A percentile compares a stretch with the other conserved stretches of the same genome.
These are phyloP conservation scores for Spinus olivaceus DNA, from an alignment of 2,797 vertebrate species.

Conservation along the genomic window DNA sequence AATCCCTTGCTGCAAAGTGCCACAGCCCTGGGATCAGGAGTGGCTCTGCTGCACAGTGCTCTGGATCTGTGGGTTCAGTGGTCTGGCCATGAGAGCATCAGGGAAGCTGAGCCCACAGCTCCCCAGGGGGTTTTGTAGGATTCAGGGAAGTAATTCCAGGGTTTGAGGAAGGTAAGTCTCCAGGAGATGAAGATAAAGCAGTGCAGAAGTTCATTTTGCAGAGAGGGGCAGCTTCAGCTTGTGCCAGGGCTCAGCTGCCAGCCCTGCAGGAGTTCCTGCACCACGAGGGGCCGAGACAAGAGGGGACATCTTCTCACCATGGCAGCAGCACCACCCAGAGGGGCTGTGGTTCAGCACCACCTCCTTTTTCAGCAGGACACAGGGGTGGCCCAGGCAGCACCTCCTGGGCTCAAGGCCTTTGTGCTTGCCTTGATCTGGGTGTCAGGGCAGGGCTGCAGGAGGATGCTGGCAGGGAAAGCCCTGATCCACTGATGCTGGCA, in stretches of 20 bases:
- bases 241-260: not conserved
- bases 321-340: not conserved
- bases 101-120: not conserved
- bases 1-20: not conserved
- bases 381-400: not conserved
- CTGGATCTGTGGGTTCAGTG: not conserved
- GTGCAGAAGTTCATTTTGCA: not conserved
- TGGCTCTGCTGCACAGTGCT: fast-evolving
- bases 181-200: not conserved
- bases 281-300: fast-evolving
- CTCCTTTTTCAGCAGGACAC: not conserved
- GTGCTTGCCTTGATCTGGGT: not conserved
- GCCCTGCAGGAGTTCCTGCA: not conserved
- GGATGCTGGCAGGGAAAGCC: not conserved
- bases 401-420: fast-evolving
- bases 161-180: not conserved
- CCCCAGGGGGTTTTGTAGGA: not conserved
- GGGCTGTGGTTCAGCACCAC: not conserved
- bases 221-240: not conserved
- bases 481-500: not conserved
- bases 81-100: not conserved
- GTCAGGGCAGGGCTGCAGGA: not conserved
- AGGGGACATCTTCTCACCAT: fast-evolving
- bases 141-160: not conserved
- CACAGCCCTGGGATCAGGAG: not conserved